Evolutionary conservation across 2,113 vertebrate species (phyloP).

Genomic region (Syngnathus scovelli): DNA sequence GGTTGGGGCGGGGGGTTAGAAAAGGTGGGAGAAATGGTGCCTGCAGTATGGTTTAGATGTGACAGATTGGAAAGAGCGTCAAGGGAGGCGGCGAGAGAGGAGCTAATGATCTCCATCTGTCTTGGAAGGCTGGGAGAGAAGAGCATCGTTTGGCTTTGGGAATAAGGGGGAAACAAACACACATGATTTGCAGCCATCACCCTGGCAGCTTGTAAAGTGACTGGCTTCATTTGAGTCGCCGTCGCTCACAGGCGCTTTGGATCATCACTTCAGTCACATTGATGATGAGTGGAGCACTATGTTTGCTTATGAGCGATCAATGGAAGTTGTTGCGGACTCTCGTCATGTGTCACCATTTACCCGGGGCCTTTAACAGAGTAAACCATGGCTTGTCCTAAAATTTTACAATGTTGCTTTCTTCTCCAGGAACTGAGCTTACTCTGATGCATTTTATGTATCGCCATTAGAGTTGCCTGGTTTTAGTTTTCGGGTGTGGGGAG

Average conservation of each 20-base stretch:
- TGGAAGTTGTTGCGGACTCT: constrained; percentile 5
- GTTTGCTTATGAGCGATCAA: constrained; percentile 14
- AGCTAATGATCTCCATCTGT: constrained; percentile 66
- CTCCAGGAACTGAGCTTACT: too few relatives aligned
- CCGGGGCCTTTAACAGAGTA: not conserved
- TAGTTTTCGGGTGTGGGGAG: too few relatives aligned
- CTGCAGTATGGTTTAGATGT: constrained; percentile 34
- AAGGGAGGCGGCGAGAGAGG: constrained; percentile 13
- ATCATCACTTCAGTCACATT: constrained; percentile 28
- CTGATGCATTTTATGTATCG: too few relatives aligned
- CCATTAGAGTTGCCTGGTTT: too few relatives aligned
- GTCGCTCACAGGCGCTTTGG: constrained; percentile 27
- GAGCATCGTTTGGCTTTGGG: constrained; percentile 51
- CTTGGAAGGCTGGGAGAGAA: constrained; percentile 43
- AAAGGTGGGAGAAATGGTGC: constrained; percentile 34
- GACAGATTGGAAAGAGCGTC: constrained; percentile 28
- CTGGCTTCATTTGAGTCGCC: constrained; percentile 43
- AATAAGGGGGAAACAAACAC: constrained; percentile 52
- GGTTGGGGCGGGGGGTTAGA: constrained; percentile 15
- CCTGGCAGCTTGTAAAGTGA: constrained; percentile 36
- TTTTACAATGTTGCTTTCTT: not conserved
- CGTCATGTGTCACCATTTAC: constrained; percentile 21
- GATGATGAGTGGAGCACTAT: constrained; percentile 28
- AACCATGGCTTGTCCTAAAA: not conserved
- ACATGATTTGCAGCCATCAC: constrained; percentile 46